These are phyloP conservation scores for Hylaeus anthracinus DNA, from an alignment of 1,140 invertebrate species.

Conservation along the genomic window DNA sequence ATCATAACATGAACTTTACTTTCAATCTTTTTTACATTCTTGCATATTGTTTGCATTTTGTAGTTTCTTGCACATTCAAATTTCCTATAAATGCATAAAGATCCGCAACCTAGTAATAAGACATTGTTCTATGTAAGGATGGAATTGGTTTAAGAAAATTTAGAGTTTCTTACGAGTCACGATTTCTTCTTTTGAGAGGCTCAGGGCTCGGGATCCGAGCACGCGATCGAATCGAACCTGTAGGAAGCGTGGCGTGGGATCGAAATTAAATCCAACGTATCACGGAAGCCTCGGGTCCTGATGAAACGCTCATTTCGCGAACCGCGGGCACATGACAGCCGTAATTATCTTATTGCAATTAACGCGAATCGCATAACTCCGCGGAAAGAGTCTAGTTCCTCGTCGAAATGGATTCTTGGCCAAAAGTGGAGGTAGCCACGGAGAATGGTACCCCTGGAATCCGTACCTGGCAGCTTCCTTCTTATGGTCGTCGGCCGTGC, in stretches of 20 bases:
- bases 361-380: slow-evolving; percentile 28
- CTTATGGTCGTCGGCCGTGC: slow-evolving; percentile 51
- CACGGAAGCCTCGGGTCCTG: neutral
- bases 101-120: no score
- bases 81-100: no score
- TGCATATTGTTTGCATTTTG: no score
- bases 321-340: slow-evolving; percentile 8
- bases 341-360: slow-evolving; percentile 57
- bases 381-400: slow-evolving; percentile 12
- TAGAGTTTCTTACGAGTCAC: no score
- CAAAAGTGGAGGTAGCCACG: slow-evolving; percentile 2
- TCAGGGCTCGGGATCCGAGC: no score
- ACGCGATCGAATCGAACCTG: neutral
- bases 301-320: slow-evolving; percentile 42
- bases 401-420: slow-evolving; percentile 38
- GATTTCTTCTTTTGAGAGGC: no score
- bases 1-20: no score
- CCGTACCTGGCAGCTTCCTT: slow-evolving; percentile 45
- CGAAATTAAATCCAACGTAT: neutral
- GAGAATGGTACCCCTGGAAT: slow-evolving; percentile 40
- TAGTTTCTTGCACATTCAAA: no score
- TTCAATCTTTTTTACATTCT: no score
- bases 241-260: neutral
- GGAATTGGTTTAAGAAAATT: no score
- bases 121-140: no score